Base-by-base conservation (phyloP, 2,797 vertebrate genomes). In the Takifugu ocellatus region DNA sequence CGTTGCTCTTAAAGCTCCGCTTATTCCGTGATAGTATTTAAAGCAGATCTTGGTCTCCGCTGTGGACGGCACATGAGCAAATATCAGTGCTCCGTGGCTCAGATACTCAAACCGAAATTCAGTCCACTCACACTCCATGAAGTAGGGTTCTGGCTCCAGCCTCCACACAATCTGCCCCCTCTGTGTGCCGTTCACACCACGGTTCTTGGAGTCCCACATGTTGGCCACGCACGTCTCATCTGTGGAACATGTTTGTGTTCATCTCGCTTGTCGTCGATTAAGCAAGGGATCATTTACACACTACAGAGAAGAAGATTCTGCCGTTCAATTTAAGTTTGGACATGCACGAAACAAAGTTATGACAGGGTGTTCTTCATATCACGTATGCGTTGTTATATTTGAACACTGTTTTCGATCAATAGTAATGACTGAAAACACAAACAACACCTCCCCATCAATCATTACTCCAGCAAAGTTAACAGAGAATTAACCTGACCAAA, bases 121-220 rank as follows among this genome's bases (percentile, higher is more conserved):
- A 17, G 75, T 92, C 91, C 74, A 93, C 96, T 95, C 81, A 99
- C 96, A 79, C 83, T 99, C 97, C 95, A 95, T 96, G 78, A 98
- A 98, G 85, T 98, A 96, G 43, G 95, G 95, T 16, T 93, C 94
- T 0, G 95, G 83, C 78, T 99, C 97, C 83, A 99, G 92, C 60
- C 94, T 87, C 97, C 97, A 99, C 1, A 98, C 89, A 51, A 99
- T 96, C 79, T 98, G 95, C 27, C 97, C 97, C 72, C 92, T 93
- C 73, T 99, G 96, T 0, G 94, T 97, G 63, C 97, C 96, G 8
- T 96, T 99, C 74, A 99, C 93, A 0, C 97, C 96, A 0, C 97
- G 93, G 63, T 98, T 98, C 87, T 99, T 99, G 25, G 96, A 98
- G 89, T 99, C 97, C 97, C 97, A 99, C 72, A 98, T 95, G 26